Base-by-base conservation (phyloP, 2,888 invertebrate genomes). In the Rotaria sp. region DNA sequence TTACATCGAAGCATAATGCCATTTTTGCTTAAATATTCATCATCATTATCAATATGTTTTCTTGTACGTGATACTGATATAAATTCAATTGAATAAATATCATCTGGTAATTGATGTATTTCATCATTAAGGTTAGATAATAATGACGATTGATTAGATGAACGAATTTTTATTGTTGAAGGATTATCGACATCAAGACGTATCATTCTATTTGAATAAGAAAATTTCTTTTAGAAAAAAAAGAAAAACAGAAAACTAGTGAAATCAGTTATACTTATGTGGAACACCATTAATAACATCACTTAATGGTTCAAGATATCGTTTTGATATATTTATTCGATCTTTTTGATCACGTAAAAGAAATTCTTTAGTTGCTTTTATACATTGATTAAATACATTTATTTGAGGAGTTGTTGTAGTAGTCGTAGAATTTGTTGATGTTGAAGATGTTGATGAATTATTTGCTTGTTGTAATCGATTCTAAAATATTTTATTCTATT, bases 231-330 rank as follows among this genome's bases (percentile, higher is more conserved):
- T n/a, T n/a, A n/a, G n/a, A n/a, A n/a, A n/a, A n/a, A n/a, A n/a
- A 80, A 45, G 18, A 45, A n/a, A 26, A 80, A 3, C 0, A 7
- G 45, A 11, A n/a, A 45, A 11, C 0, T 45, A n/a, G n/a, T n/a
- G n/a, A n/a, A n/a, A n/a, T n/a, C n/a, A n/a, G 26, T 45, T 45
- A 45, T 80, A 80, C 80, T 80, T 80, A 45, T 80, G 80, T 45
- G 80, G 80, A n/a, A 80, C 45, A 45, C 80, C 80, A 80, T 80
- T 80, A n/a, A 80, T 41, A 11, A 80, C 80, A 45, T 80, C 80
- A 45, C 26, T 45, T 7, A 80, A 80, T 80, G 80, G 80, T n/a
- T 80, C 80, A 45, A 80, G 80, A 80, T 45, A 80, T 41, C 80
- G 80, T 80, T 80, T 80, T n/a, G 45, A 15, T 24, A 45, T 13